phyloP scores from a whole-genome alignment of 1,140 invertebrate genomes.

The Choristoneura fumiferana region DNA sequence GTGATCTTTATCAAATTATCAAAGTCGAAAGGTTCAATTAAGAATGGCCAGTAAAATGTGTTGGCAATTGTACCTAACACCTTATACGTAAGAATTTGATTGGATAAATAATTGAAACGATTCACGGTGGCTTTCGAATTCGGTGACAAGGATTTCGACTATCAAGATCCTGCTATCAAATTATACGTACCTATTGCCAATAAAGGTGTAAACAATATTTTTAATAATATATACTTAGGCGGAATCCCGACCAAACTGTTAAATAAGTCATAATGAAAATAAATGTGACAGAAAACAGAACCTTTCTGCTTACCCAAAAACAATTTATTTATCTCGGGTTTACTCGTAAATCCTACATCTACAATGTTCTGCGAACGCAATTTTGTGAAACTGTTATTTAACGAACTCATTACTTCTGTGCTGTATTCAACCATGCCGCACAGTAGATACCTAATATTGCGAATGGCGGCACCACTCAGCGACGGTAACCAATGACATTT shows the following conservation, averaged over 20 bases:
- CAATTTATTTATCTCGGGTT: constrained; percentile 41
- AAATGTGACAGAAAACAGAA: constrained; percentile 54
- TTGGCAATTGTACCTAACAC: no score
- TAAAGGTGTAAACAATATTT: no score
- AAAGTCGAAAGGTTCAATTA: no score
- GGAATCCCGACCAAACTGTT: constrained; percentile 30
- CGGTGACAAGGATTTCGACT: no score
- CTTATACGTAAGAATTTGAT: no score
- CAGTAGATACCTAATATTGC: background rate
- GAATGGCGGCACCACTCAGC: background rate
- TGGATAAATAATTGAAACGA: no score
- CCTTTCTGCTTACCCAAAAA: constrained; percentile 50
- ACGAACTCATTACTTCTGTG: constrained; percentile 9
- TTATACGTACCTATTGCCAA: no score
- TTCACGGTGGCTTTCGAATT: no score
- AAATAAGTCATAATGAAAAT: constrained; percentile 62
- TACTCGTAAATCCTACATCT: background rate
- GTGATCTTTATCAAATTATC: no score
- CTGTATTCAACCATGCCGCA: background rate
- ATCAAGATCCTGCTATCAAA: no score
- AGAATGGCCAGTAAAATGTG: no score
- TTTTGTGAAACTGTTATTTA: constrained; percentile 30
- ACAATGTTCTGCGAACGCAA: constrained; percentile 32
- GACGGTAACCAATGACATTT: constrained; percentile 6
- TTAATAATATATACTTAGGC: constrained; percentile 7